A percentile compares a stretch with the other conserved stretches of the same genome.
phyloP scores from a whole-genome alignment of 2,113 vertebrate genomes.

The pig (Sus scrofa) region DNA sequence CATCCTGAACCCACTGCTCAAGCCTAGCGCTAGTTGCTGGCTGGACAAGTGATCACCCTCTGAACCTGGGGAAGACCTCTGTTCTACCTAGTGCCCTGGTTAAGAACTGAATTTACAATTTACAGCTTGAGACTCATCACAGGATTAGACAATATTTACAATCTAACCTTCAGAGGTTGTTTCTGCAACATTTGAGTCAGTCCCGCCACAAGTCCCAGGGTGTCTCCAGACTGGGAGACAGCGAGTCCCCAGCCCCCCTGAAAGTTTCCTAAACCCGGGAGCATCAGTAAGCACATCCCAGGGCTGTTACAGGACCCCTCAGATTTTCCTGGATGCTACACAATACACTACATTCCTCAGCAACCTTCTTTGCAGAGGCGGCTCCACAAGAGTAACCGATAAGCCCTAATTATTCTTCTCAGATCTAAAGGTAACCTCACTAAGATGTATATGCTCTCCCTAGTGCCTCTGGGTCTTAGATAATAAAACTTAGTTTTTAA shows the following conservation, averaged over 20 bases:
- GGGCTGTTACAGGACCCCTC: no score
- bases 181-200: not conserved
- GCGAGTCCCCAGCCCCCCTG: fast-evolving
- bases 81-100: not conserved
- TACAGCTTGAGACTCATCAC: not conserved
- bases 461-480: not conserved
- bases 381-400: fast-evolving
- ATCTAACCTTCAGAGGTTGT: not conserved
- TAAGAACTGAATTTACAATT: not conserved
- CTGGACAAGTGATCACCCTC: not conserved
- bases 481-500: not conserved
- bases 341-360: fast-evolving
- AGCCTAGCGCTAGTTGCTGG: not conserved
- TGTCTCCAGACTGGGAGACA: fast-evolving
- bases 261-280: not conserved
- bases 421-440: not conserved
- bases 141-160: not conserved
- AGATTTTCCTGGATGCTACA: not conserved
- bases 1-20: not conserved
- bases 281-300: fast-evolving
- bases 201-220: not conserved
- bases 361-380: not conserved
- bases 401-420: not conserved
- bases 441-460: fast-evolving
- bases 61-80: not conserved